Percentiles rank a stretch among this genome's conserved stretches.
Conservation (phyloP, 2,888 invertebrate species). For the Autographa pulchrina region DNA sequence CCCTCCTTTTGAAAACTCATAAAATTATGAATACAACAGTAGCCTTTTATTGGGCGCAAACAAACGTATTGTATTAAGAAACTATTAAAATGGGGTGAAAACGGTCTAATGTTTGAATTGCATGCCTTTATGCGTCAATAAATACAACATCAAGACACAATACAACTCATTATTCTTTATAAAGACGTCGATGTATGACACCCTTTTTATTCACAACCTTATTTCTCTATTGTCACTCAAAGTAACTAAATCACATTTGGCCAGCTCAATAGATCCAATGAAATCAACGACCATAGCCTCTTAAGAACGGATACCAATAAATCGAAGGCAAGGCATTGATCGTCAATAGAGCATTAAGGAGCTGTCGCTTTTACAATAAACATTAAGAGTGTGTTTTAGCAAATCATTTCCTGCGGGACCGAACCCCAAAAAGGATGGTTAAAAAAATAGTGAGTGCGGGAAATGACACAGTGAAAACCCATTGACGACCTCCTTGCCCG, state of each 20-base stretch:
- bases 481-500: conserved; percentile 73
- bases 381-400: conserved; percentile 88
- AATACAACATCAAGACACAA: conserved; percentile 6
- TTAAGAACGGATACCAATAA: conserved; percentile 84
- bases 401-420: conserved; percentile 85
- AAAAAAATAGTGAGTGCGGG: conserved; percentile 85
- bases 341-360: conserved; percentile 86
- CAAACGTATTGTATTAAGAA: neutral
- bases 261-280: conserved; percentile 74
- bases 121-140: neutral
- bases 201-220: conserved; percentile 48
- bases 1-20: too few relatives aligned
- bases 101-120: neutral
- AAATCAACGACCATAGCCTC: conserved; percentile 80
- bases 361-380: conserved; percentile 84
- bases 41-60: neutral
- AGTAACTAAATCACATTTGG: conserved; percentile 73
- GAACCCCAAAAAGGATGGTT: conserved; percentile 75
- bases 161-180: conserved; percentile 9
- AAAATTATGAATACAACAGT: neutral
- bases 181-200: conserved; percentile 39
- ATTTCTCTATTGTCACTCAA: conserved; percentile 64
- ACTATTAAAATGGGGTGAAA: neutral
- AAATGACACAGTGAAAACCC: conserved; percentile 85
- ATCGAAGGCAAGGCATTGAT: conserved; percentile 82